Base-by-base conservation (phyloP, 2,797 vertebrate genomes). In the Poecilia velifera region DNA sequence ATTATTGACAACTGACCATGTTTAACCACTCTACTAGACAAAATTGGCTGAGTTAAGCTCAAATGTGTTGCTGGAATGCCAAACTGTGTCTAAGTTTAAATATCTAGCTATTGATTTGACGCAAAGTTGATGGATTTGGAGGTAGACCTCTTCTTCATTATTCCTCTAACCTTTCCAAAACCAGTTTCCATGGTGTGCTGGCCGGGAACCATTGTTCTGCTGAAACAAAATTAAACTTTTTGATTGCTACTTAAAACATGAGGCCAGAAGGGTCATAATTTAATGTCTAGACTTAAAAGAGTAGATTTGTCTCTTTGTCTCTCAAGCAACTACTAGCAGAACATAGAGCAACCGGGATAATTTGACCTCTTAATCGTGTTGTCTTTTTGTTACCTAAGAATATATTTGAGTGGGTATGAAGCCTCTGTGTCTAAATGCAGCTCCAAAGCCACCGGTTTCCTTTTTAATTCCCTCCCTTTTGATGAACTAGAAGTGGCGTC, bases 371-470 rank as follows among this genome's bases (percentile, higher is more conserved):
- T 66, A 36, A 39, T 39, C 18, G 31, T 66, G 34, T 22, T 36
- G 6, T 39, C 34, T 66, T 66, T 55, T 55, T 66, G 62, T 68
- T 25, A 68, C 64, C 64, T 41, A 68, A 41, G 64, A 68, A 22
- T 68, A 22, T 41, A 41, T 68, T 9, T 39, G 36, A 68, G 64
- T 68, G 36, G 64, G 64, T 68, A 22, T 12, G 64, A 68, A 68
- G 64, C 36, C 36, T 36, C 62, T 41, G 20, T 68, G 8, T 68
- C 36, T 68, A 25, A 68, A 68, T 41, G 36, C 34, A 68, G 64
- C 64, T 68, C 62, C 36, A 66, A 66, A 66, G 3, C 62, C 62
- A 66, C 18, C 4, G 34, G 36, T 41, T 68, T 68, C 64, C 20
- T 25, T 41, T 22, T n/a, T 55, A 55, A 41, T 41, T 41, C 2